These are phyloP conservation scores for Ptychobarbus kaznakovi DNA, from an alignment of 2,797 vertebrate genomes.

Conservation along the genomic window DNA sequence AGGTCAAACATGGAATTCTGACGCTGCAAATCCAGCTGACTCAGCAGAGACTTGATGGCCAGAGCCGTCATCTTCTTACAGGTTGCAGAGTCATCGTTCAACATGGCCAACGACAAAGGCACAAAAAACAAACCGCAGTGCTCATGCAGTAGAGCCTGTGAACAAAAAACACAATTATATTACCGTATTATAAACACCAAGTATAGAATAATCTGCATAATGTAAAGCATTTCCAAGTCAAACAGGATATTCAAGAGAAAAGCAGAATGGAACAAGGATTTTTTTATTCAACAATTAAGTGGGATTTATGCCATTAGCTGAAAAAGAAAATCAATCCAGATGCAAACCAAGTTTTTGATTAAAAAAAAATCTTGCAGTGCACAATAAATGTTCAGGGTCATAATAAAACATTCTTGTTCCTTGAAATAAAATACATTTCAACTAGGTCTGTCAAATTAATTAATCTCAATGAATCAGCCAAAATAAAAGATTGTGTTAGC, in stretches of 20 bases:
- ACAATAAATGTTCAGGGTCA: not conserved
- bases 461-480: too few species aligned
- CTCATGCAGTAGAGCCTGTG: slow-evolving; percentile 82
- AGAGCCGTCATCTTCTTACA: slow-evolving; percentile 95
- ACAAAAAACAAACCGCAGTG: slow-evolving; percentile 90
- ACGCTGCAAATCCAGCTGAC: slow-evolving; percentile 78
- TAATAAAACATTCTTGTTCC: not conserved
- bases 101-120: slow-evolving; percentile 87
- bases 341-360: not conserved
- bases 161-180: not conserved
- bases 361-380: not conserved
- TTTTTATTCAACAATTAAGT: not conserved
- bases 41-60: slow-evolving; percentile 85
- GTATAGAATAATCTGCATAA: not conserved
- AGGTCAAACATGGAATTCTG: slow-evolving; percentile 85
- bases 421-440: not conserved
- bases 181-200: not conserved
- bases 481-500: too few species aligned
- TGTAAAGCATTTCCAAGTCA: not conserved
- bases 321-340: not conserved
- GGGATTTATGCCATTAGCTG: not conserved
- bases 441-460: too few species aligned
- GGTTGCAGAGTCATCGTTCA: slow-evolving; percentile 89
- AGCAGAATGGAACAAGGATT: not conserved
- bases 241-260: not conserved